A percentile compares a stretch with the other conserved stretches of the same genome.
These are phyloP conservation scores for Gortyna flavago DNA, from an alignment of 2,888 invertebrate species.

Conservation along the genomic window DNA sequence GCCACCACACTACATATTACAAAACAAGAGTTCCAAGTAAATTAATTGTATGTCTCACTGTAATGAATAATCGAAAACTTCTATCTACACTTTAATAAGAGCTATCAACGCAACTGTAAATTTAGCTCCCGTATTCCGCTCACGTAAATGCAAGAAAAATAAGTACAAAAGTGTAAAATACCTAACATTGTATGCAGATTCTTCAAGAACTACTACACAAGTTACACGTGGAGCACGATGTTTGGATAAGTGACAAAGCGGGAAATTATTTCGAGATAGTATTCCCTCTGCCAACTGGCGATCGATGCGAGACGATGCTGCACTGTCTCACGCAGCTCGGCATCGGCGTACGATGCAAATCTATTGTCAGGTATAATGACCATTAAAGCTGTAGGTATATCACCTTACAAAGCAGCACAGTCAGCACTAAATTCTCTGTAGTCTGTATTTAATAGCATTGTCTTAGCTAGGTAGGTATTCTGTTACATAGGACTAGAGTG, in stretches of 20 bases:
- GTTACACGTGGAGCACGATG: conserved; percentile 92
- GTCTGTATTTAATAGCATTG: not conserved
- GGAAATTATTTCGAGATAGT: conserved; percentile 93
- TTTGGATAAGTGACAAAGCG: conserved; percentile 92
- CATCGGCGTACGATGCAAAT: conserved; percentile 92
- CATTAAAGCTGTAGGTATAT: not conserved
- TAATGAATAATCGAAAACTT: too few species aligned
- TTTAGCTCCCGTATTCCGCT: too few species aligned
- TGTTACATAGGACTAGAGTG: not conserved
- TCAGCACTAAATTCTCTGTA: not conserved
- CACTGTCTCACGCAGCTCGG: conserved; percentile 93
- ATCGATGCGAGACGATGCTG: conserved; percentile 93
- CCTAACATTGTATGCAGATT: conserved; percentile 84
- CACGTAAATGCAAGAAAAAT: too few species aligned
- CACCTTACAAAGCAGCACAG: not conserved
- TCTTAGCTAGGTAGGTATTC: not conserved
- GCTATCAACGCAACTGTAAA: too few species aligned
- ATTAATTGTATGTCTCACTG: not conserved
- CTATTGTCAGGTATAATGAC: conserved; percentile 91
- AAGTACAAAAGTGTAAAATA: not conserved
- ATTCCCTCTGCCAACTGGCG: conserved; percentile 92
- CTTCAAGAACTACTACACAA: conserved; percentile 92
- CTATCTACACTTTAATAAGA: not conserved
- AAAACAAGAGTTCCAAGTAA: not conserved
- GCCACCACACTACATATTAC: not conserved